Percentiles rank a stretch among this genome's conserved stretches.
phyloP scores from a whole-genome alignment of 2,113 vertebrate species.

The Pedionomus torquatus region DNA sequence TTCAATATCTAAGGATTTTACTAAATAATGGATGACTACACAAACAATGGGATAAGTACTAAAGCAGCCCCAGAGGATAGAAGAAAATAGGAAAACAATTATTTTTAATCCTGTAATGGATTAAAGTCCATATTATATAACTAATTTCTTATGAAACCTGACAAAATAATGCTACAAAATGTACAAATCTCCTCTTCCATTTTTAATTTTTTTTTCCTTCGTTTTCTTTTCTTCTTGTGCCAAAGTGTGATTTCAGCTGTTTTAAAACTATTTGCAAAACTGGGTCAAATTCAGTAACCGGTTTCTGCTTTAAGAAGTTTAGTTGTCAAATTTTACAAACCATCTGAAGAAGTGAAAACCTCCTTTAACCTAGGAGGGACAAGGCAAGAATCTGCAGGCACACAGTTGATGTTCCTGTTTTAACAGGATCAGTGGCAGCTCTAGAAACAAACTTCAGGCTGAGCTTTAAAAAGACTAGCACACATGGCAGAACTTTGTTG shows the following conservation, averaged over 20 bases:
- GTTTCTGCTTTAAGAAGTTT: not conserved
- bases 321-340: not conserved
- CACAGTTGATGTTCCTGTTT: not conserved
- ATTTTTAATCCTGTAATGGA: slow-evolving; percentile 50
- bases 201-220: not conserved
- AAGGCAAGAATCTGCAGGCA: not conserved
- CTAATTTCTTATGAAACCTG: not conserved
- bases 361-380: not conserved
- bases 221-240: slow-evolving; percentile 13
- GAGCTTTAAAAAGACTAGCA: not conserved
- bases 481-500: not conserved
- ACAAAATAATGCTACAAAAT: not conserved
- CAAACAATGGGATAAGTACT: slow-evolving; percentile 31
- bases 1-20: slow-evolving; percentile 41
- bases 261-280: slow-evolving; percentile 26
- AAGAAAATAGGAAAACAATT: slow-evolving; percentile 40
- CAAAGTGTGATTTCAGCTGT: not conserved
- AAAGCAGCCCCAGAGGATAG: not conserved
- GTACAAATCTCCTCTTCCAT: not conserved
- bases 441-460: not conserved
- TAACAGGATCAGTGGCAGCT: not conserved
- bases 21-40: slow-evolving; percentile 49
- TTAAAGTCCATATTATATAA: not conserved
- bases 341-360: not conserved
- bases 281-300: not conserved